Evolutionary conservation across 2,888 invertebrate species (phyloP), one percentile per base, ranked within the genome.

Genomic region (Pandemis cinnamomeana): DNA sequence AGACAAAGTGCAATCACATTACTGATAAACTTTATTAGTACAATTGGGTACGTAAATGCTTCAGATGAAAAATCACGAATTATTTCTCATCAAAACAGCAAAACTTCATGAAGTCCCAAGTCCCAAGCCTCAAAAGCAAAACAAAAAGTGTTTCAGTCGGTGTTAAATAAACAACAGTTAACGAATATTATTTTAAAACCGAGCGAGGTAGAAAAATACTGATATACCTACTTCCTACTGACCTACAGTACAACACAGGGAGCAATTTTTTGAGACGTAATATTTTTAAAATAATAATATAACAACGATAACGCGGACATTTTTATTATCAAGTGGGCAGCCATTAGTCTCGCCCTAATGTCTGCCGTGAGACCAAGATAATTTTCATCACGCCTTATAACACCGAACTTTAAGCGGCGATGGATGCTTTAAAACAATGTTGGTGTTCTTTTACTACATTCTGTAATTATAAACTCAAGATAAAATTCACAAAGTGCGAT

Each of bases 271-370:
- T 8, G 7, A 55, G 15, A 20, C 15, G 5, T 51, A n/a, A 55
- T 20, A 46, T 46, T 46, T 55, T 41, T 15, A 2, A 42, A 64
- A 46, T 64, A 46, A 64, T 27, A 48, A 15, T 15, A 70, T 36
- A 58, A 36, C 42, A 27, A 53, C 41, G 41, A 41, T 41, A 67
- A 53, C 41, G 67, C 51, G 67, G 67, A 67, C 67, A 58, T 68
- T 68, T 68, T 68, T 68, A 68, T 55, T 55, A 68, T 68, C 67
- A 68, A 68, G 67, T 58, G 44, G 51, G 67, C 67, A 41, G 41
- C 67, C 67, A 67, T 67, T 67, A 53, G 41, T 67, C 67, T 53
- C 67, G 48, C 53, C 10, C 11, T 67, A 53, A 53, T 67, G 67
- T 67, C 51, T 53, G 67, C 41, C 67, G 51, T 51, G 67, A 67